phyloP scores from a whole-genome alignment of 2,888 invertebrate genomes.

The Alviniconcha strummeri region DNA sequence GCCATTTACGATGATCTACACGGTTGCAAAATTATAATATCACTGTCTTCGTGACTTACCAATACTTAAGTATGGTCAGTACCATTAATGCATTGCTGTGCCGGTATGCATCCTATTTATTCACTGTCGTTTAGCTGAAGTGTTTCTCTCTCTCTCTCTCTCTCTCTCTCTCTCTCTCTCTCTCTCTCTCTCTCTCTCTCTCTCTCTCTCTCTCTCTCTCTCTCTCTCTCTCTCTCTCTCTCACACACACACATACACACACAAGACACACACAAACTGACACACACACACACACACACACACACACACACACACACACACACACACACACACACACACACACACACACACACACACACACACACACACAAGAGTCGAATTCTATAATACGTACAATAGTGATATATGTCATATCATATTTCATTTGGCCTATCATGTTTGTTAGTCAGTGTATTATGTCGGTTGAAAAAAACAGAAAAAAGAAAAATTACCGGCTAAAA shows the following conservation, averaged over 20 bases:
- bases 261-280: background rate
- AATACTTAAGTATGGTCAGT: no score
- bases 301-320: background rate
- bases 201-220: background rate
- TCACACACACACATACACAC: background rate
- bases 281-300: background rate
- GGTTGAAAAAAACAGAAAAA: no score
- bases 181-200: background rate
- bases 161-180: background rate
- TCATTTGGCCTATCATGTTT: background rate
- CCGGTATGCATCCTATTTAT: no score
- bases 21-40: no score
- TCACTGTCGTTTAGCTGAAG: no score
- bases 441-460: no score
- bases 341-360: background rate
- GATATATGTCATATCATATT: background rate
- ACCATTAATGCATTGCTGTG: no score
- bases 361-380: background rate
- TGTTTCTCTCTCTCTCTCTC: background rate
- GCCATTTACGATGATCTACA: no score
- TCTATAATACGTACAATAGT: background rate
- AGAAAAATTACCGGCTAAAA: no score
- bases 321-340: background rate
- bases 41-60: no score
- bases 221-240: background rate